These are phyloP conservation scores for Chloroceryle inda DNA, from an alignment of 2,797 vertebrate genomes.

Conservation along the genomic window DNA sequence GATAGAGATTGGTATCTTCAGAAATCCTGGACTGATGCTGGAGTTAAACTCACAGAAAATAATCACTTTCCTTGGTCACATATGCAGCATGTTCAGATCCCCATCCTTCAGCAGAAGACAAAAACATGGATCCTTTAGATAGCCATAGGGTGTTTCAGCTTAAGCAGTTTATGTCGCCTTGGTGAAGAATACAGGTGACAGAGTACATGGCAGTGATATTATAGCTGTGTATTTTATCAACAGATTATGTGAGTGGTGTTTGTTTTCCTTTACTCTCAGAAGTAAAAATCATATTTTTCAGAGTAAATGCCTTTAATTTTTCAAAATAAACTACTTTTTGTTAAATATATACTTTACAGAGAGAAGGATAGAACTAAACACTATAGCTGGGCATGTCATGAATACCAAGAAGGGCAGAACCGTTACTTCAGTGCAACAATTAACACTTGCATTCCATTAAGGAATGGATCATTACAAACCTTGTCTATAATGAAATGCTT, in stretches of 20 bases:
- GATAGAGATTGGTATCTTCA: not conserved
- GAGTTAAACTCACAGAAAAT: not conserved
- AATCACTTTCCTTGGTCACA: not conserved
- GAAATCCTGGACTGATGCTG: not conserved
- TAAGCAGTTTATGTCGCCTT: not conserved
- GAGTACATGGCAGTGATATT: not conserved
- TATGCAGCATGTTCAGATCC: not conserved
- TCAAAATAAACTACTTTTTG: not conserved
- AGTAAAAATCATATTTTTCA: not conserved
- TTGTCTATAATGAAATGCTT: not conserved
- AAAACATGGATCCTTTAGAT: not conserved
- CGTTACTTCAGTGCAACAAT: not conserved
- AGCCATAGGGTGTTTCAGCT: not conserved
- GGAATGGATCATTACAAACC: not conserved
- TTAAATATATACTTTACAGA: not conserved
- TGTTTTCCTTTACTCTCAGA: not conserved
- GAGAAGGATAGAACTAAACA: not conserved
- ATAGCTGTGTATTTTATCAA: not conserved
- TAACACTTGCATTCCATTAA: not conserved
- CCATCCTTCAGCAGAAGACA: not conserved
- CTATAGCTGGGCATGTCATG: not conserved
- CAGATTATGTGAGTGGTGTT: not conserved
- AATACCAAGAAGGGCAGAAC: conserved; percentile 1
- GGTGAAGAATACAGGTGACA: not conserved
- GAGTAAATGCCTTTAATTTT: not conserved